These are phyloP conservation scores for Maniola hyperantus DNA, from an alignment of 2,888 invertebrate species.

Conservation along the genomic window DNA sequence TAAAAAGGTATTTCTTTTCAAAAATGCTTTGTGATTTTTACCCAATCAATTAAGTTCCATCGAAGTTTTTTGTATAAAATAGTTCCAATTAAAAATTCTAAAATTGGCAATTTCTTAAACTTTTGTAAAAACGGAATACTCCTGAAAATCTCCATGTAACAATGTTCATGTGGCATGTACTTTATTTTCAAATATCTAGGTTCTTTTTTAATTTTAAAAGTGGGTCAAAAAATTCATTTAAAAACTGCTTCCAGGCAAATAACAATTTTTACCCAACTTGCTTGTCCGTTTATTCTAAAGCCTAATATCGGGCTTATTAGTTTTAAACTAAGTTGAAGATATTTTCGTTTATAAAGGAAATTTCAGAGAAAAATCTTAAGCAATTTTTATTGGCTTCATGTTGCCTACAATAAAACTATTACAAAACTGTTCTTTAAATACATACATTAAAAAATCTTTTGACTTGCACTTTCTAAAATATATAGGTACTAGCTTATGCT, in stretches of 20 bases:
- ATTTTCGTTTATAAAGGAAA: neutral
- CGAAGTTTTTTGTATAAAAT: neutral
- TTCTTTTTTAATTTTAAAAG: conserved; percentile 20
- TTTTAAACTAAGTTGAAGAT: conserved; percentile 13
- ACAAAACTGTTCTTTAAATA: too few species aligned
- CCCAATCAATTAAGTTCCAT: neutral
- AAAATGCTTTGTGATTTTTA: too few species aligned
- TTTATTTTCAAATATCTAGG: conserved; percentile 8
- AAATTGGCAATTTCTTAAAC: neutral
- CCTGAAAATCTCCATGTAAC: neutral
- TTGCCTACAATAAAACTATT: too few species aligned
- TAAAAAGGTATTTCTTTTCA: too few species aligned
- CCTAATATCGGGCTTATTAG: conserved; percentile 14
- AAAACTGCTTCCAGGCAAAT: conserved; percentile 20
- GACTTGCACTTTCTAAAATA: too few species aligned
- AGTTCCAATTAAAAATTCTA: neutral
- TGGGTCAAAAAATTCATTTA: conserved; percentile 23
- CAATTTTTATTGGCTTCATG: neutral
- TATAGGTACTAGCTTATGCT: too few species aligned
- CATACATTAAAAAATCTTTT: too few species aligned
- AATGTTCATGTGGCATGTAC: neutral
- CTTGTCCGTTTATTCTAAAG: conserved; percentile 21
- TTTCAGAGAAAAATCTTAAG: neutral
- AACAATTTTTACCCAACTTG: conserved; percentile 16
- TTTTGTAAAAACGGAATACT: neutral